phyloP scores from a whole-genome alignment of 2,113 vertebrate species.

The Pedetes capensis region DNA sequence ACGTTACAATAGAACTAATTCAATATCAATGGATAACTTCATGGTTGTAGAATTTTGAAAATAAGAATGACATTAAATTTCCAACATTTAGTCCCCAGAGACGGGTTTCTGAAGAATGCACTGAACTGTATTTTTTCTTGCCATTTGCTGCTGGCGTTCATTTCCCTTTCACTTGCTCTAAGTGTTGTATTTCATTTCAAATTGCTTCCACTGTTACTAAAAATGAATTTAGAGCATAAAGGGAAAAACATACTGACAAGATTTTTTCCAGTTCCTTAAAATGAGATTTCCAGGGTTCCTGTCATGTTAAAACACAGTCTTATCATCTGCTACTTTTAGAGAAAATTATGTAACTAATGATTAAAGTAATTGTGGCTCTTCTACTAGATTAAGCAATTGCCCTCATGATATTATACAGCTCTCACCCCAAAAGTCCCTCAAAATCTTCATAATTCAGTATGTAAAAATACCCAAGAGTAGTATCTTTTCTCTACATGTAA shows the following conservation, averaged over 20 bases:
- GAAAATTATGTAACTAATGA: slow-evolving; percentile 70
- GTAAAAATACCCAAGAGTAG: not conserved
- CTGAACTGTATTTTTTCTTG: slow-evolving; percentile 4
- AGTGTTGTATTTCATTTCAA: slow-evolving; percentile 58
- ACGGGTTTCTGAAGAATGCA: not conserved
- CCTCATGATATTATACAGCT: not conserved
- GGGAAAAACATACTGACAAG: slow-evolving; percentile 36
- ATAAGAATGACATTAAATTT: slow-evolving; percentile 1
- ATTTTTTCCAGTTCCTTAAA: slow-evolving; percentile 74
- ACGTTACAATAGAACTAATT: not conserved
- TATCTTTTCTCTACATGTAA: not conserved
- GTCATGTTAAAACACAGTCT: slow-evolving; percentile 72
- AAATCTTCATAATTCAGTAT: not conserved
- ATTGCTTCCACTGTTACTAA: slow-evolving; percentile 50
- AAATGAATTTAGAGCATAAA: slow-evolving; percentile 59
- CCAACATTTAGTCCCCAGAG: not conserved
- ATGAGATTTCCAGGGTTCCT: slow-evolving; percentile 73
- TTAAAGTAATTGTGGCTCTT: slow-evolving; percentile 61
- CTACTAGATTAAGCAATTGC: slow-evolving; percentile 52
- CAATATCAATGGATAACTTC: not conserved
- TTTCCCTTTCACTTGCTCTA: not conserved
- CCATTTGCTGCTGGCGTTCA: fast-evolving
- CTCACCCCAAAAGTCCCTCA: not conserved
- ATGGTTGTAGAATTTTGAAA: slow-evolving; percentile 26
- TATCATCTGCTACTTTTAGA: slow-evolving; percentile 69